Conservation (phyloP, 2,113 vertebrate species). For the Tragulus kanchil region DNA sequence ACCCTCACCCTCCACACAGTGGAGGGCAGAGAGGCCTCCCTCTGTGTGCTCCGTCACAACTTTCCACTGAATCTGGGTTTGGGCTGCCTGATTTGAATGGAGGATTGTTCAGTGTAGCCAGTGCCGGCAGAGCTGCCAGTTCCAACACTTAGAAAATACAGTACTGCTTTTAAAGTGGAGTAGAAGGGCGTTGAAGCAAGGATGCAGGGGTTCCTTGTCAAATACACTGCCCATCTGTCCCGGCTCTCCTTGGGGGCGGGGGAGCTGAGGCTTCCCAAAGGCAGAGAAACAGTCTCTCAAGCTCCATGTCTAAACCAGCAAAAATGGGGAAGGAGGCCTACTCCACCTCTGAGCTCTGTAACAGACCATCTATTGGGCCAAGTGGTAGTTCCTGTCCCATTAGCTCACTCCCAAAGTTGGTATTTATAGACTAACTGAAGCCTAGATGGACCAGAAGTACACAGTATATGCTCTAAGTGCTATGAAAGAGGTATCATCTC, state of each 20-base stretch:
- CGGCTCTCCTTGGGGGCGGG: background rate
- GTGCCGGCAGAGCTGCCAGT: constrained; percentile 71
- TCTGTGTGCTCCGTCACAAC: constrained; percentile 52
- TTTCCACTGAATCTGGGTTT: constrained; percentile 69
- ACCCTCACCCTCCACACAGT: constrained; percentile 38
- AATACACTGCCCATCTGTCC: constrained; percentile 77
- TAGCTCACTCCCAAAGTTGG: background rate
- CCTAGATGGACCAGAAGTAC: background rate
- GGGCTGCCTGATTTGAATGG: constrained; percentile 73
- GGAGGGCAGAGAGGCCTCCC: constrained; percentile 62
- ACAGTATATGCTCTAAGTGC: background rate
- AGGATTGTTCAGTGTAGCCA: constrained; percentile 77
- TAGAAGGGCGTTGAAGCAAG: constrained; percentile 56
- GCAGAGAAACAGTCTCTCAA: background rate
- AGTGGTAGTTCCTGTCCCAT: background rate
- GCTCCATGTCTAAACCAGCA: background rate
- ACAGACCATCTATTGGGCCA: background rate
- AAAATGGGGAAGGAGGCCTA: background rate
- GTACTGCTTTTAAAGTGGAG: constrained; percentile 76
- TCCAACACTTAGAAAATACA: constrained; percentile 81
- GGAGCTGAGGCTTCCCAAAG: background rate
- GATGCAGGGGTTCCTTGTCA: constrained; percentile 69
- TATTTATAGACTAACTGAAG: background rate
- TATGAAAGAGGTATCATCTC: background rate
- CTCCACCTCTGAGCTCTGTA: background rate